Evolutionary conservation across 2,888 invertebrate genomes (phyloP), one percentile per base, ranked within the genome.

Genomic region (Apamea anceps): DNA sequence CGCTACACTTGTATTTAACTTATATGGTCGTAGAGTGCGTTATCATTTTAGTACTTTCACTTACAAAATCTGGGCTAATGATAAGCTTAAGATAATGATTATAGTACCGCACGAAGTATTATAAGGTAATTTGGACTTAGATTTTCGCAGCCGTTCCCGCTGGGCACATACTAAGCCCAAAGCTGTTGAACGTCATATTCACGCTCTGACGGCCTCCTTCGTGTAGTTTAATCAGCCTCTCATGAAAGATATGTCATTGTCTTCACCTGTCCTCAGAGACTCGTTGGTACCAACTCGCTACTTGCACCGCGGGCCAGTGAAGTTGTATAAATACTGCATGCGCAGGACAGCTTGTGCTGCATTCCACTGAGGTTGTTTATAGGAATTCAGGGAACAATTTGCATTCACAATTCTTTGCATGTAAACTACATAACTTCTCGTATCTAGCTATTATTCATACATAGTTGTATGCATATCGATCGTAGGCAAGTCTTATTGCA

Each of bases 41-140:
- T 66, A 60, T 81, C 77, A 48, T 48, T 82, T 45, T n/a, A 54
- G 76, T 54, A 62, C 54, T 10, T 25, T 45, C 42, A 75, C n/a
- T 57, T 28, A 75, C 51, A 67, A 82, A 82, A 80, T 80, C 80
- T 76, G 54, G n/a, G 32, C 45, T 67, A 51, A 51, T 62, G 76
- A 82, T 67, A 76, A 82, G 62, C 60, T 51, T 12, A 66, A 10
- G 37, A 57, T 37, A 77, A 32, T 63, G 28, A 63, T 32, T 42
- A 28, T 18, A 28, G 18, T 51, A 75, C 21, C 60, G 7, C 42
- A 42, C 4, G 10, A 65, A 81, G 21, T 72, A 80, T 13, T 8
- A 65, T 7, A 8, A 72, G n/a, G 13, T 62, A 74, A 81, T 37
- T 72, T 37, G 13, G 4, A 57, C 6, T 37, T 0, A 4, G 51